These are phyloP conservation scores for Lagocephalus sceleratus DNA, from an alignment of 2,797 vertebrate genomes.

Conservation along the genomic window DNA sequence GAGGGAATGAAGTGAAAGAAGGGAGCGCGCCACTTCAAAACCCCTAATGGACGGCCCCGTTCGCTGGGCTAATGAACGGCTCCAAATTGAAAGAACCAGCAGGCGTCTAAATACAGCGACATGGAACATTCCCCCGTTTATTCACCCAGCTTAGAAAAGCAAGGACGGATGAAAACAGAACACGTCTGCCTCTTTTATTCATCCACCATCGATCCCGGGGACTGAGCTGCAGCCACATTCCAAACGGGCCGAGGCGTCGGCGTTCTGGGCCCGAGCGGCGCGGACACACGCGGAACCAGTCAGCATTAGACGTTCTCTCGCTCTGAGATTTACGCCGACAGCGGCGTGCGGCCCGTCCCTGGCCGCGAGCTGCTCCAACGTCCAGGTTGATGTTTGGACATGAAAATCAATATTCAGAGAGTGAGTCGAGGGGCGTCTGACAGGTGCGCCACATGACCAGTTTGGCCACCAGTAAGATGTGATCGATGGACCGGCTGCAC, in stretches of 20 bases:
- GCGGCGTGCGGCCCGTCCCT: constrained; percentile 15
- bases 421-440: constrained; percentile 38
- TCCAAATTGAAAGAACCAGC: constrained; percentile 76
- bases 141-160: background rate
- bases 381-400: constrained; percentile 47
- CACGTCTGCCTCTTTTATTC: constrained; percentile 39
- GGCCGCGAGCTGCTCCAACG: constrained; percentile 33
- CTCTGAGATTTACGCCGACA: constrained; percentile 39
- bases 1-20: constrained; percentile 72
- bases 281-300: constrained; percentile 25
- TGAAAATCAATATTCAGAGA: constrained; percentile 59
- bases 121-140: constrained; percentile 65
- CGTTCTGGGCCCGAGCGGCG: constrained; percentile 34
- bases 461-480: constrained; percentile 36
- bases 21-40: constrained; percentile 64
- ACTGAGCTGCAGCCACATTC: constrained; percentile 52
- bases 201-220: constrained; percentile 54
- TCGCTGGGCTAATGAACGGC: constrained; percentile 71
- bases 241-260: constrained; percentile 32
- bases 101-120: constrained; percentile 71
- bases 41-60: constrained; percentile 72
- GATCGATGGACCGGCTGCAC: constrained; percentile 18
- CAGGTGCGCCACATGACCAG: constrained; percentile 52
- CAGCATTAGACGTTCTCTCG: constrained; percentile 1
- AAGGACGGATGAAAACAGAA: constrained; percentile 1